Conservation (phyloP, 2,888 invertebrate genomes). For the Epiblema foenella region DNA sequence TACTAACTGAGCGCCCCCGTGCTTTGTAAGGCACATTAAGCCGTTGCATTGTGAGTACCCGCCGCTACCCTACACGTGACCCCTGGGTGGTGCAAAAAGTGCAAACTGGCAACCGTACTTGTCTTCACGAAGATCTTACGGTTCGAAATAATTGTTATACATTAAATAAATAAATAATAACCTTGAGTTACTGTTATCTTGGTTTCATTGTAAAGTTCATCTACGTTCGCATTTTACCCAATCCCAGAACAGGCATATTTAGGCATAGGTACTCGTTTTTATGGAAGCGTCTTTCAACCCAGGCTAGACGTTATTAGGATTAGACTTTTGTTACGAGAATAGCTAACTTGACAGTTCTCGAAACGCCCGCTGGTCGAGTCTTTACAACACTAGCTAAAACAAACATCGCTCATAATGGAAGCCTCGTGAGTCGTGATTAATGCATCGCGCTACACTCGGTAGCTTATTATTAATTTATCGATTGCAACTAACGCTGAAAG, state of each 20-base stretch:
- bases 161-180: no score
- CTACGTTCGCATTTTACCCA: neutral
- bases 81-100: no score
- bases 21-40: no score
- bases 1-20: no score
- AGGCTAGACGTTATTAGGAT: no score
- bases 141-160: no score
- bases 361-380: neutral
- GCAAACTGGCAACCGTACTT: no score
- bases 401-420: conserved; percentile 62
- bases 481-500: conserved; percentile 48
- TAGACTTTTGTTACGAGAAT: neutral
- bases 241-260: no score
- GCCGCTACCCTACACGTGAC: no score
- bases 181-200: neutral
- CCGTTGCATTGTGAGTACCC: no score
- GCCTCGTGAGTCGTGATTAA: conserved; percentile 61
- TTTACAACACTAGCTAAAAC: conserved; percentile 50
- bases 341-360: neutral
- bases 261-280: neutral
- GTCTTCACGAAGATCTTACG: no score
- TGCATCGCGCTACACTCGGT: conserved; percentile 55
- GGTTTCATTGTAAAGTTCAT: neutral
- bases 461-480: conserved; percentile 48
- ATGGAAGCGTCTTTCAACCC: no score